Evolutionary conservation across 1,140 invertebrate species (phyloP).

Genomic region (Drosophila asahinai): DNA sequence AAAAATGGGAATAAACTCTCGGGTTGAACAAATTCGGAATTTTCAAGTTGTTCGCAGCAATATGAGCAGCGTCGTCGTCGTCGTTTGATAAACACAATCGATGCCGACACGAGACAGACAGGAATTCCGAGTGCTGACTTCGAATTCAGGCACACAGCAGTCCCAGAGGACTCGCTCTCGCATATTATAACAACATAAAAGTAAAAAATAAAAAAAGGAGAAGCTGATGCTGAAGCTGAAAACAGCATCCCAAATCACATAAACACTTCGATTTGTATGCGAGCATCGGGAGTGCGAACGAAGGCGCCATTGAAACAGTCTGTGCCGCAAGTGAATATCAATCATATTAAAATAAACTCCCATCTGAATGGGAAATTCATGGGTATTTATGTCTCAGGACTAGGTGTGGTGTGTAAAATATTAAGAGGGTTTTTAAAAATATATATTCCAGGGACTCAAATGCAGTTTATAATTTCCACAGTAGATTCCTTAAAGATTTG

Average conservation of each 20-base stretch:
- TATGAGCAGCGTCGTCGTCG: constrained; percentile 23
- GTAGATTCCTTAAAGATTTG: no score
- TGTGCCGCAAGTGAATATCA: constrained; percentile 21
- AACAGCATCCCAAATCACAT: constrained; percentile 53
- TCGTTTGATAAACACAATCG: constrained; percentile 59
- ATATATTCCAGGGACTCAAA: no score
- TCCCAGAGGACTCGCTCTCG: constrained; percentile 32
- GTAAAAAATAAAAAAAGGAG: constrained; percentile 14
- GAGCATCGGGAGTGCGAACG: constrained; percentile 20
- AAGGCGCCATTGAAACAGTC: constrained; percentile 28
- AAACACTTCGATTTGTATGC: constrained; percentile 67
- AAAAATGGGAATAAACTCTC: not conserved
- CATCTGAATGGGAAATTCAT: not conserved
- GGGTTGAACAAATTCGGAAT: constrained; percentile 51
- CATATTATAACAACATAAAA: constrained; percentile 53
- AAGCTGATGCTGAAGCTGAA: constrained; percentile 5
- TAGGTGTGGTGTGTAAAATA: no score
- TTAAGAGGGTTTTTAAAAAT: no score
- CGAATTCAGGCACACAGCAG: constrained; percentile 17
- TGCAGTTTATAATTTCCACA: no score
- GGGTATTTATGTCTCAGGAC: not conserved
- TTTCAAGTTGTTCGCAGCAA: constrained; percentile 54
- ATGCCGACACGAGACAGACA: constrained; percentile 32
- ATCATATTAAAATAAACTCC: not conserved
- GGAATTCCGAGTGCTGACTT: constrained; percentile 26